These are phyloP conservation scores for Pao palembangensis DNA, from an alignment of 2,113 vertebrate genomes.

Conservation along the genomic window DNA sequence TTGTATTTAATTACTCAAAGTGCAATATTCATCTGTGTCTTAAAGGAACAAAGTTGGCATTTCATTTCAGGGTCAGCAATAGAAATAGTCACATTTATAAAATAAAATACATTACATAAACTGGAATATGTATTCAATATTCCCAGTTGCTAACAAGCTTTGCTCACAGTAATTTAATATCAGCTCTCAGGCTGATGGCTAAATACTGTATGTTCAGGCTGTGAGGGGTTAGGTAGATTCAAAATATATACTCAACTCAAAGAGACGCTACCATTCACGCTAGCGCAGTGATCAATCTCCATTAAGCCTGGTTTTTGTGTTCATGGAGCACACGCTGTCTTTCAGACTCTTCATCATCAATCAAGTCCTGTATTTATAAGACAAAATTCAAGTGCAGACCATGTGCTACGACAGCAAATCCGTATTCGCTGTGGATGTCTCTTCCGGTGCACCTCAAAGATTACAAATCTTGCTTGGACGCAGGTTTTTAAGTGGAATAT, in stretches of 20 bases:
- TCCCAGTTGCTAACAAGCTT: too few species aligned
- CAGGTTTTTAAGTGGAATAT: not conserved
- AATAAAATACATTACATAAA: too few species aligned
- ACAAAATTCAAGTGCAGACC: conserved; percentile 13
- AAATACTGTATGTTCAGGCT: too few species aligned
- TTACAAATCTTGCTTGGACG: not conserved
- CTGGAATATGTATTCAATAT: too few species aligned
- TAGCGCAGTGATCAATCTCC: conserved; percentile 44
- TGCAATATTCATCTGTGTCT: too few species aligned
- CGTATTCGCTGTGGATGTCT: conserved; percentile 4
- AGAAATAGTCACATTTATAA: too few species aligned
- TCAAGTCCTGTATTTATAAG: conserved; percentile 22
- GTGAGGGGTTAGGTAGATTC: too few species aligned
- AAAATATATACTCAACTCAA: not conserved
- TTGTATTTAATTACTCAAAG: too few species aligned
- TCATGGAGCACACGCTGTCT: conserved; percentile 1
- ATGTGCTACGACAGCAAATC: conserved; percentile 15
- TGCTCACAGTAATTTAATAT: too few species aligned
- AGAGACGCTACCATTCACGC: conserved; percentile 26
- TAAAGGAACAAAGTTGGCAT: too few species aligned
- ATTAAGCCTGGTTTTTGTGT: conserved; percentile 32
- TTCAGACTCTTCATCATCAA: conserved; percentile 17
- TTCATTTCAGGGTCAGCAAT: too few species aligned
- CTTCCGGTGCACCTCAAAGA: not conserved
- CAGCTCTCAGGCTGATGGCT: too few species aligned